Evolutionary conservation across 2,888 invertebrate species (phyloP), one percentile per base, ranked within the genome.

Genomic region (Eristalinus aeneus): DNA sequence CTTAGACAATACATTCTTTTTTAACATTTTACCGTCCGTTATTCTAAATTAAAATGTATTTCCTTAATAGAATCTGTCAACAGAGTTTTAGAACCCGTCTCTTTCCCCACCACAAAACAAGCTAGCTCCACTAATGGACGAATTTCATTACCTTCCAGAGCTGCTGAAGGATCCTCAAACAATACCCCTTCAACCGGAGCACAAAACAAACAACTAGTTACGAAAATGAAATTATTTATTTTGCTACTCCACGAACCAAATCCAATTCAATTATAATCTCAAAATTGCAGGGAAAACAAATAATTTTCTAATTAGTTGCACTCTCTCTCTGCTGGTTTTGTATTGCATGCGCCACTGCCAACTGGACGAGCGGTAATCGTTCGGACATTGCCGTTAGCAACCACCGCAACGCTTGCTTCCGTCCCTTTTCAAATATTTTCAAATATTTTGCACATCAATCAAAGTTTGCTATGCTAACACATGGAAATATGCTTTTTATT

Each of bases 251-350:
- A 84, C 79, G 81, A 86, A 80, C 76, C 75, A 27, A 88, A 77
- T 83, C 80, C 86, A 88, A 76, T 88, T 86, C 75, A 86, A 88
- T 88, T 88, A 88, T 88, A 88, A 81, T 83, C 72, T 88, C 72
- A 77, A 88, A 88, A 88, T 85, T 83, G 81, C 79, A 53, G 39
- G 71, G 83, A 84, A 88, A 88, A 84, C 86, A 88, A 88, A 88
- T 88, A 88, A 88, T 83, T 88, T 88, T 88, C 86, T 86, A 88
- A 88, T 88, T 88, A 88, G 88, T 78, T 82, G 75, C 75, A 74
- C 65, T 76, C 74, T 88, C 76, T 27, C 5, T 5, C 27, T 27
- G 27, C 5, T 74, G 67, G 61, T 76, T 76, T 78, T 75, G 80
- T n/a, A 84, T 84, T 69, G 60, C 72, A 71, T 65, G 27, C 27